These are phyloP conservation scores for Anarhynchus alexandrinus DNA, from an alignment of 2,113 vertebrate species.

Conservation along the genomic window DNA sequence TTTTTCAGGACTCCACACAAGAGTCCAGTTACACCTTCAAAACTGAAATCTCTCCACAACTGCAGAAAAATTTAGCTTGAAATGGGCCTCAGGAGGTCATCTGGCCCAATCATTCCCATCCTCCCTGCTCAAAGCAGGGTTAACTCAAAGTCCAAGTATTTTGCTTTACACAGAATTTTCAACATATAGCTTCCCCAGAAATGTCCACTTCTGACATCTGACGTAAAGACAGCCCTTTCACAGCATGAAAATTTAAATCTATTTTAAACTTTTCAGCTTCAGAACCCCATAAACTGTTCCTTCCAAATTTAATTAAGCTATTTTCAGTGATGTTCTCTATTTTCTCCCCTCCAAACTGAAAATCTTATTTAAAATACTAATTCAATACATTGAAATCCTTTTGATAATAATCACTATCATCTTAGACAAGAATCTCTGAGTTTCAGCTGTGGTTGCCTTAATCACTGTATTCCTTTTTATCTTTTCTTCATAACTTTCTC, in stretches of 20 bases:
- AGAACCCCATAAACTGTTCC: background rate
- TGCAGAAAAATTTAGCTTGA: background rate
- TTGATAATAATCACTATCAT: background rate
- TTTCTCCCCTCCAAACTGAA: background rate
- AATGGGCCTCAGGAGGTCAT: background rate
- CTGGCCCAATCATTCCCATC: background rate
- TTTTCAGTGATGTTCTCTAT: background rate
- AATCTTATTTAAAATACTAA: background rate
- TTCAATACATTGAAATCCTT: background rate
- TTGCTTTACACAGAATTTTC: background rate
- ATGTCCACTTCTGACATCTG: background rate
- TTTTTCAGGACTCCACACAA: background rate
- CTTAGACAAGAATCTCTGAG: background rate
- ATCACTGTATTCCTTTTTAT: background rate
- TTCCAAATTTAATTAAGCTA: background rate
- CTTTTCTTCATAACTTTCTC: background rate
- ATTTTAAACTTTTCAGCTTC: background rate
- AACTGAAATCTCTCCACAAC: background rate
- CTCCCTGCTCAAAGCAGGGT: background rate
- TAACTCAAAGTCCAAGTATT: background rate
- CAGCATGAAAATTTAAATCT: background rate
- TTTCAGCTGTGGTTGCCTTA: background rate
- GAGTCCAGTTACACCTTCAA: background rate
- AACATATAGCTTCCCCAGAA: background rate
- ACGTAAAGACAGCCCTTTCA: background rate